Conservation (phyloP, 2,888 invertebrate species). For the Podotricha telesiphe region DNA sequence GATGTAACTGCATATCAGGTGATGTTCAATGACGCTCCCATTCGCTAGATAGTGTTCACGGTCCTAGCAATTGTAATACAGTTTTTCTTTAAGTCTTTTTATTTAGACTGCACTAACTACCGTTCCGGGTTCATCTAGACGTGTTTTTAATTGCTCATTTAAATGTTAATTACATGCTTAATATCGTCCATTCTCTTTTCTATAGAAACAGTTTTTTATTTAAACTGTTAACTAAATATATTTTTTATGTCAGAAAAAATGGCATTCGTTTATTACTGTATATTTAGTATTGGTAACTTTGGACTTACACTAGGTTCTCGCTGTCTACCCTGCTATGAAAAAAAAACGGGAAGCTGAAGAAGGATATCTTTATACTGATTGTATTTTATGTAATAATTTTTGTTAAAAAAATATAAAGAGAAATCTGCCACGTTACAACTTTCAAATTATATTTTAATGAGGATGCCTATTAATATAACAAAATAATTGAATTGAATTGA, state of each 20-base stretch:
- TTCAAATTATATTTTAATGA: too few species aligned
- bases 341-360: too few species aligned
- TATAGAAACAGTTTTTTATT: not conserved
- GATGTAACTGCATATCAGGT: conserved; percentile 35
- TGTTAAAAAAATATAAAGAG: too few species aligned
- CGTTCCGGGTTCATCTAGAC: not conserved
- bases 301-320: too few species aligned
- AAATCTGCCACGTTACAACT: too few species aligned
- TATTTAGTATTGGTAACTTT: too few species aligned
- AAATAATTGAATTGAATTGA: not conserved
- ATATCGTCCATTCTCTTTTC: conserved; percentile 2
- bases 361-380: too few species aligned
- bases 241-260: not conserved
- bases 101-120: not conserved
- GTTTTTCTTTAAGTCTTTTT: not conserved
- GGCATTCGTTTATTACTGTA: too few species aligned
- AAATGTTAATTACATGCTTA: not conserved
- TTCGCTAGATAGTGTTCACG: conserved; percentile 31
- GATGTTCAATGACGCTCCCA: conserved; percentile 35
- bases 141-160: not conserved
- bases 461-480: too few species aligned
- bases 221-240: not conserved
- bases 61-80: conserved; percentile 30
- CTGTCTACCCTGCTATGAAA: too few species aligned
- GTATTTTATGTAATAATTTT: too few species aligned